Base-by-base conservation (phyloP, 2,797 vertebrate genomes). In the Chaunax sp. region DNA sequence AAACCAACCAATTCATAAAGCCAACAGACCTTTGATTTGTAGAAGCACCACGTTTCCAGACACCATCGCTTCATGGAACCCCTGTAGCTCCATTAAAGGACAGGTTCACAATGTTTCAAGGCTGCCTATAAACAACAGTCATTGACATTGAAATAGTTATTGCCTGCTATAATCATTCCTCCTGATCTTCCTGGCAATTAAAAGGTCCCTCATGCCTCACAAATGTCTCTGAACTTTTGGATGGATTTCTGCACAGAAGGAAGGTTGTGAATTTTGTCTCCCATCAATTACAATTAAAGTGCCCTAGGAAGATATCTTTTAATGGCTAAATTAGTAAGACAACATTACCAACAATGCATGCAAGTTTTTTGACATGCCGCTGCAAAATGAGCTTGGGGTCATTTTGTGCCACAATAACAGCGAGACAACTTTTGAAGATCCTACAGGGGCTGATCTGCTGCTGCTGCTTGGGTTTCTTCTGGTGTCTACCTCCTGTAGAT, bases 401-500 rank as follows among this genome's bases (percentile, higher is more conserved):
- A n/a, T n/a, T n/a, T n/a, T n/a, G n/a, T n/a, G n/a, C n/a, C n/a
- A 41, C 25, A 58, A 12, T 19, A 46, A 10, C 35, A 16, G 44
- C 35, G 10, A 43, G 38, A 22, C 33, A 43, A 7, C 23, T 38
- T 23, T 41, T 0, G 4, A 6, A 25, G 35, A 25, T 60, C 37
- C 3, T 20, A 4, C 26, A 45, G 14, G 16, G 50, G 28, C 52
- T 44, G 46, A 26, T 70, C 5, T 5, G 43, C 22, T 52, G 14
- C 38, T 63, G 26, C 40, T 64, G 57, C 33, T 50, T 43, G 37
- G 41, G 41, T 61, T 56, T 59, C 19, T 38, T 6, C 49, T 66
- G 45, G 38, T 77, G 23, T 69, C 13, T 44, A 15, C 19, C 16
- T 68, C 28, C 43, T 59, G 35, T 45, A 38, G 62, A 18, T 41